A percentile compares a stretch with the other conserved stretches of the same genome.
These are phyloP conservation scores for Chionomys nivalis DNA, from an alignment of 2,113 vertebrate species.

Conservation along the genomic window DNA sequence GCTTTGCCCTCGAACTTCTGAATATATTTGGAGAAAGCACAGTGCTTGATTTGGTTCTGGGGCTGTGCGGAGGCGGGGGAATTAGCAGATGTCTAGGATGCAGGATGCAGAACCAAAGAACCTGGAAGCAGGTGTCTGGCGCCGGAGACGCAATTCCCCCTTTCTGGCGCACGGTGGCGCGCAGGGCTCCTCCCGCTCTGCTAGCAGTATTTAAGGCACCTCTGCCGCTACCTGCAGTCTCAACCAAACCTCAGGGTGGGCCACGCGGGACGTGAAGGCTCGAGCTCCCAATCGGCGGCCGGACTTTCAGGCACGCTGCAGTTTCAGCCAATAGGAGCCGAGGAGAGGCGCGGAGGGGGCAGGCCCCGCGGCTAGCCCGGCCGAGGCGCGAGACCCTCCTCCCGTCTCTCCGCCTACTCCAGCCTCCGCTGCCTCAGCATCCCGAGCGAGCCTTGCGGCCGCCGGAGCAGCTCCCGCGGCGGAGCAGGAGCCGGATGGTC, in stretches of 20 bases:
- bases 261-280: conserved; percentile 26
- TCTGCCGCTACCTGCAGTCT: conserved; percentile 77
- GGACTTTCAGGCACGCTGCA: not conserved
- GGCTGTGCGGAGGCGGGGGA: not conserved
- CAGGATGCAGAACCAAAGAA: not conserved
- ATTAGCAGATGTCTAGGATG: conserved; percentile 64
- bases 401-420: conserved; percentile 74
- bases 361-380: conserved; percentile 19
- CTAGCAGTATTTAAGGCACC: conserved; percentile 50
- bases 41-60: conserved; percentile 37
- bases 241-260: conserved; percentile 77
- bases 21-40: conserved; percentile 43
- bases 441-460: conserved; percentile 79
- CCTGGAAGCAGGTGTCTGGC: conserved; percentile 68
- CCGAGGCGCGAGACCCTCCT: conserved; percentile 70
- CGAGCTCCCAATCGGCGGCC: conserved; percentile 21
- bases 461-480: conserved; percentile 82
- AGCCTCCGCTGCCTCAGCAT: conserved; percentile 74
- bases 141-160: not conserved
- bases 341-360: conserved; percentile 32
- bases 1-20: not conserved
- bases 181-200: not conserved
- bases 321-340: conserved; percentile 28
- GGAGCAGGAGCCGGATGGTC: conserved; percentile 83
- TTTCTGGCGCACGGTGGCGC: conserved; percentile 59